Evolutionary conservation across 1,140 invertebrate genomes (phyloP).

Genomic region (Metopolophium dirhodum): DNA sequence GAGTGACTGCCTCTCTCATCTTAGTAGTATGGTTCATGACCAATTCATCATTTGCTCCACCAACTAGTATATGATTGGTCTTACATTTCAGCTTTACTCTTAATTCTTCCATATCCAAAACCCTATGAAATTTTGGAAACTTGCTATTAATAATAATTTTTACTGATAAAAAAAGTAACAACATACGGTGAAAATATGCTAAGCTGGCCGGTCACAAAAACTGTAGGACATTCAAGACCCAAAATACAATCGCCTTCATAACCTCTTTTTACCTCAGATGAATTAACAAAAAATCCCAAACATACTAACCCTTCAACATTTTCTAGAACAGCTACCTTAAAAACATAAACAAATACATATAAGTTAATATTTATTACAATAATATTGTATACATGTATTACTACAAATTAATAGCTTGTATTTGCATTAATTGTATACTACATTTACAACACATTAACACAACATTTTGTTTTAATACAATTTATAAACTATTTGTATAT

Average conservation of each 20-base stretch:
- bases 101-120: slow-evolving; percentile 50
- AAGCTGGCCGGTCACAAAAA: slow-evolving; percentile 46
- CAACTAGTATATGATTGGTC: slow-evolving; percentile 40
- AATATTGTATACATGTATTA: not conserved
- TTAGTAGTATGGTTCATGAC: slow-evolving; percentile 52
- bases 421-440: too few species aligned
- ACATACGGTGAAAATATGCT: slow-evolving; percentile 55
- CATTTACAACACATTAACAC: too few species aligned
- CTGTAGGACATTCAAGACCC: slow-evolving; percentile 45
- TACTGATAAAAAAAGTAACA: slow-evolving; percentile 17
- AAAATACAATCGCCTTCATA: slow-evolving; percentile 55
- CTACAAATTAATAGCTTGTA: not conserved
- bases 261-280: slow-evolving; percentile 52
- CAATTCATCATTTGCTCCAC: slow-evolving; percentile 47
- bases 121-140: not conserved
- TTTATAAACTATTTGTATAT: not conserved
- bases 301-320: slow-evolving; percentile 52
- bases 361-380: not conserved
- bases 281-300: slow-evolving; percentile 52
- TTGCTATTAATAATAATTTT: not conserved
- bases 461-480: too few species aligned
- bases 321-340: slow-evolving; percentile 54
- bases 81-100: slow-evolving; percentile 52
- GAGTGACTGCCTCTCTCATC: slow-evolving; percentile 42
- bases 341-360: not conserved